Evolutionary conservation across 2,888 invertebrate species (phyloP).

Genomic region (Amphipyra berbera): DNA sequence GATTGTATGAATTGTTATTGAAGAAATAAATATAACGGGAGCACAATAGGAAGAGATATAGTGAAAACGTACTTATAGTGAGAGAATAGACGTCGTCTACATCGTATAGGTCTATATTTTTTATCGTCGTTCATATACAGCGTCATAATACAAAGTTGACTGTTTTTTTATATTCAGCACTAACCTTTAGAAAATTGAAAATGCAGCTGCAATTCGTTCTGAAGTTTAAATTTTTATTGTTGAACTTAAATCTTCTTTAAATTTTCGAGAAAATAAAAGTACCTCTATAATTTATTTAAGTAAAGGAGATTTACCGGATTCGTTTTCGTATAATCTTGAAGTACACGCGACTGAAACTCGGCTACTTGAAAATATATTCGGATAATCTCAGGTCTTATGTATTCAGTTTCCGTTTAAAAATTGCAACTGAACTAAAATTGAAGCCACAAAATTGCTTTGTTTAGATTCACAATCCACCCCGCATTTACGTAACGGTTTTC

Average conservation of each 20-base stretch:
- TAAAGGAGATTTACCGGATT: neutral
- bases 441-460: neutral
- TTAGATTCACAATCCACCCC: neutral
- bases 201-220: neutral
- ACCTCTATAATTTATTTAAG: neutral
- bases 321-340: conserved; percentile 21
- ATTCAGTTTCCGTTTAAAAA: conserved; percentile 19
- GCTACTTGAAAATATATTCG: conserved; percentile 11
- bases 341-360: neutral
- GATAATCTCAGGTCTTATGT: conserved; percentile 16
- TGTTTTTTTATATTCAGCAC: neutral
- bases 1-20: conserved; percentile 5
- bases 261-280: neutral
- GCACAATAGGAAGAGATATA: conserved; percentile 3
- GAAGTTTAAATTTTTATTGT: neutral
- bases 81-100: neutral
- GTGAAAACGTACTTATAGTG: neutral
- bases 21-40: neutral
- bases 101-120: neutral
- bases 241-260: neutral
- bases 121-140: neutral
- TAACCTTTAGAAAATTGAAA: neutral
- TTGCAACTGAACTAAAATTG: neutral
- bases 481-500: too few relatives aligned
- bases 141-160: neutral